Evolutionary conservation across 2,797 vertebrate genomes (phyloP).

Genomic region (Enteromius unitaeniatus): DNA sequence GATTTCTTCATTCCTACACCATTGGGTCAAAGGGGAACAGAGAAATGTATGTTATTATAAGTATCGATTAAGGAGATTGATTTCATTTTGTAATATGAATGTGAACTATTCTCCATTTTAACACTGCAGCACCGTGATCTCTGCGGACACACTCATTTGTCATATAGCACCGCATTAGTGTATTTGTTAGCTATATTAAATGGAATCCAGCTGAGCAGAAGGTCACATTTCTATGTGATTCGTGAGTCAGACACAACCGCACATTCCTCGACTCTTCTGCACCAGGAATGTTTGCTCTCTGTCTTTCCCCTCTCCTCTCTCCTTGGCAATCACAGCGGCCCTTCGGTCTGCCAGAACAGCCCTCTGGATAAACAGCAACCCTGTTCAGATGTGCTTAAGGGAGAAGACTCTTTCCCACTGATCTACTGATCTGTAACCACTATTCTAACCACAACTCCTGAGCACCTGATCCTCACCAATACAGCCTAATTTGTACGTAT

Average conservation of each 20-base stretch:
- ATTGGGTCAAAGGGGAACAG: not conserved
- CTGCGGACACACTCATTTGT: not conserved
- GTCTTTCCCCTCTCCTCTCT: slow-evolving; percentile 19
- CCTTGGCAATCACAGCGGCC: not conserved
- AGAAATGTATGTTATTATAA: not conserved
- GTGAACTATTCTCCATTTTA: not conserved
- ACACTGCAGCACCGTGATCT: not conserved
- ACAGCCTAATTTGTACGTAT: too few relatives aligned
- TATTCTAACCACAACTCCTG: slow-evolving; percentile 1
- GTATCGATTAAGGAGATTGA: not conserved
- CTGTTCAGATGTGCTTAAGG: slow-evolving; percentile 31
- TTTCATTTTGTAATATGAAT: slow-evolving; percentile 11
- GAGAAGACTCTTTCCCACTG: slow-evolving; percentile 28
- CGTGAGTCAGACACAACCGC: slow-evolving; percentile 33
- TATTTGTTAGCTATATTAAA: not conserved
- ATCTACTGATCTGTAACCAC: slow-evolving; percentile 17
- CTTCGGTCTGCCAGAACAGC: slow-evolving; percentile 32
- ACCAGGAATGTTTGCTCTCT: slow-evolving; percentile 54
- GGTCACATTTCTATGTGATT: slow-evolving; percentile 37
- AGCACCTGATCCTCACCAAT: slow-evolving; percentile 4
- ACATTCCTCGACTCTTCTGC: slow-evolving; percentile 50
- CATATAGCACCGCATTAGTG: not conserved
- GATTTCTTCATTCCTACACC: not conserved
- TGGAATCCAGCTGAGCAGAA: slow-evolving; percentile 36
- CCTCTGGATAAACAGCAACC: slow-evolving; percentile 38